Evolutionary conservation across 2,888 invertebrate genomes (phyloP), one percentile per base, ranked within the genome.

Genomic region (Brachypalpus laphriformis): DNA sequence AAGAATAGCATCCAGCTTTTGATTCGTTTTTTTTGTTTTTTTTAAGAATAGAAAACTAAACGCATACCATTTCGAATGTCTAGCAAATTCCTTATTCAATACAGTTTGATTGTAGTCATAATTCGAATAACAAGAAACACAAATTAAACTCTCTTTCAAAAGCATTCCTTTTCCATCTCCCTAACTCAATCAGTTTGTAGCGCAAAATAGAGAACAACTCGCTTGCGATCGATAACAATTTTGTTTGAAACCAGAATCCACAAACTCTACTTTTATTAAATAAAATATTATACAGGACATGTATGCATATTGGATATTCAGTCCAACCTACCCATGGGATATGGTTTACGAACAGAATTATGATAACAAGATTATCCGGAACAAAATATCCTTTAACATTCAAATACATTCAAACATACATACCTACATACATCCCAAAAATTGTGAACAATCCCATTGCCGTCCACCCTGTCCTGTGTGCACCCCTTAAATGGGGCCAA

Each of bases 341-440:
- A 45, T n/a, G 37, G 28, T 40, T 57, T 14, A 31, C 34, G 54
- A 56, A 61, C 34, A 42, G 16, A 80, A 80, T 71, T 72, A 72
- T 59, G 34, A 65, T 45, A 77, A 70, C 37, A 77, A 71, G 63
- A 56, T 63, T 63, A 71, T 78, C 56, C 37, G n/a, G 8, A 54
- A 71, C 56, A 31, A 63, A 54, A 77, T 61, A 31, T 42, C 25
- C 25, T 40, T 40, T 1, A 59, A 66, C 28, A 76, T 40, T 59
- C 45, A 57, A 20, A 16, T 70, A 57, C 47, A n/a, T n/a, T n/a
- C n/a, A n/a, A n/a, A 42, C 11, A 65, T 11, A 25, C 6, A n/a
- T 51, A 22, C 9, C n/a, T 7, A n/a, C 28, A 42, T 16, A n/a
- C 25, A 16, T 42, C 22, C 20, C 40, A 18, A 47, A 34, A 42